These are phyloP conservation scores for Pedionomus torquatus DNA, from an alignment of 2,113 vertebrate species.

Conservation along the genomic window DNA sequence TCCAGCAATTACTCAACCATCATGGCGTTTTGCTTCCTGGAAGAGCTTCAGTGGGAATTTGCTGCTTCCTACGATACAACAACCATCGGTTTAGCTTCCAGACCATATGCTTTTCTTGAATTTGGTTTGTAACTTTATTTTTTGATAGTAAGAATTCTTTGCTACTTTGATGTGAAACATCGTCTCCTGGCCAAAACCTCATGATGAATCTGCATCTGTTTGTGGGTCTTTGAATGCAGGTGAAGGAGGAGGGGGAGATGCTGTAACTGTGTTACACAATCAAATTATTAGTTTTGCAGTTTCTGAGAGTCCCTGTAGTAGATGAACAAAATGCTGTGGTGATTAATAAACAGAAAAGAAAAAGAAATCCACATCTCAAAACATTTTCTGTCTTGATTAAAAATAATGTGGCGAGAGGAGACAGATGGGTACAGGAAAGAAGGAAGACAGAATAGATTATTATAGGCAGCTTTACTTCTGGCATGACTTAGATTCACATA, in stretches of 20 bases:
- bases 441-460: background rate
- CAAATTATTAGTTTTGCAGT: background rate
- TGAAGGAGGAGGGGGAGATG: background rate
- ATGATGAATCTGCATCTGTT: background rate
- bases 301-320: background rate
- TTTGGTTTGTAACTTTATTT: slow-evolving; percentile 84
- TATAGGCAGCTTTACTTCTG: slow-evolving; percentile 5
- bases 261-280: background rate
- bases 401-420: background rate
- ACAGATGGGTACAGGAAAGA: background rate
- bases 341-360: background rate
- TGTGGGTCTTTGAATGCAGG: background rate
- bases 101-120: slow-evolving; percentile 93
- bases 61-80: slow-evolving; percentile 81
- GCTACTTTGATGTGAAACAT: background rate
- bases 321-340: background rate
- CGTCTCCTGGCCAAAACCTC: background rate
- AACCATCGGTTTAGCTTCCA: slow-evolving; percentile 82
- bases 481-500: background rate
- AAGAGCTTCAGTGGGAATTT: slow-evolving; percentile 93
- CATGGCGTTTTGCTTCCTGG: slow-evolving; percentile 95
- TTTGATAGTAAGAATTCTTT: background rate
- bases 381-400: background rate
- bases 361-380: background rate
- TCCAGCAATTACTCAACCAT: slow-evolving; percentile 82